Percentiles rank a stretch among this genome's conserved stretches.
These are phyloP conservation scores for Kryptopterus vitreolus DNA, from an alignment of 2,797 vertebrate species.

Conservation along the genomic window DNA sequence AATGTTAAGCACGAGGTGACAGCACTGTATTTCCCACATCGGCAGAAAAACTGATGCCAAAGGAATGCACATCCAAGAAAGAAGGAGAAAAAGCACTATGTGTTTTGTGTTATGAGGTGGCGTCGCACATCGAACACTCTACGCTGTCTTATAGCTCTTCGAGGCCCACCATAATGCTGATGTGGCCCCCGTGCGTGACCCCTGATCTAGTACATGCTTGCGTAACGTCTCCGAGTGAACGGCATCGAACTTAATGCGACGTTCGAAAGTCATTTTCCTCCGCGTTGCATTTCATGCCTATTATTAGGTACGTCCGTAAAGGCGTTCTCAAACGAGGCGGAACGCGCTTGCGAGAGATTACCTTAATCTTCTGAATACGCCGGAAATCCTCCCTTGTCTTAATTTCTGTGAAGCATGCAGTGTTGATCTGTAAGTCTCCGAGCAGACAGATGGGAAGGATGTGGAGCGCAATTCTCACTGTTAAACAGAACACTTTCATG, in stretches of 20 bases:
- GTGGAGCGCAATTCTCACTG: conserved; percentile 75
- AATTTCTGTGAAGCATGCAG: conserved; percentile 62
- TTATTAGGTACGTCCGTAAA: conserved; percentile 39
- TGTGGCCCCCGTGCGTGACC: no score
- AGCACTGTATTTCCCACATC: no score
- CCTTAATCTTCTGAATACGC: conserved; percentile 43
- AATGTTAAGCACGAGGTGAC: no score
- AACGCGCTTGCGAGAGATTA: conserved; percentile 26
- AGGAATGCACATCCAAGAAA: no score
- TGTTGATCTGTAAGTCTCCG: conserved; percentile 46
- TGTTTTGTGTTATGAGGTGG: no score
- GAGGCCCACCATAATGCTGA: no score
- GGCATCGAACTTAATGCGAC: conserved; percentile 26
- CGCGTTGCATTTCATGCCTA: conserved; percentile 24
- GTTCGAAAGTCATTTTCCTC: conserved; percentile 27
- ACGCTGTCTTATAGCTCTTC: no score
- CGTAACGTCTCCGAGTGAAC: no score
- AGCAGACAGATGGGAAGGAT: conserved; percentile 72
- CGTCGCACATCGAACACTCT: no score
- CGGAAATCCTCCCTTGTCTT: conserved; percentile 43
- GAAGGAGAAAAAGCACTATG: no score
- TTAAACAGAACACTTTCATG: conserved; percentile 78
- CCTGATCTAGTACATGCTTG: no score
- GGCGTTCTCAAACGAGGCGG: conserved; percentile 37
- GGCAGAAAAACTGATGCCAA: no score